Conservation (phyloP, 2,113 vertebrate genomes). For the Hemibagrus wyckioides region DNA sequence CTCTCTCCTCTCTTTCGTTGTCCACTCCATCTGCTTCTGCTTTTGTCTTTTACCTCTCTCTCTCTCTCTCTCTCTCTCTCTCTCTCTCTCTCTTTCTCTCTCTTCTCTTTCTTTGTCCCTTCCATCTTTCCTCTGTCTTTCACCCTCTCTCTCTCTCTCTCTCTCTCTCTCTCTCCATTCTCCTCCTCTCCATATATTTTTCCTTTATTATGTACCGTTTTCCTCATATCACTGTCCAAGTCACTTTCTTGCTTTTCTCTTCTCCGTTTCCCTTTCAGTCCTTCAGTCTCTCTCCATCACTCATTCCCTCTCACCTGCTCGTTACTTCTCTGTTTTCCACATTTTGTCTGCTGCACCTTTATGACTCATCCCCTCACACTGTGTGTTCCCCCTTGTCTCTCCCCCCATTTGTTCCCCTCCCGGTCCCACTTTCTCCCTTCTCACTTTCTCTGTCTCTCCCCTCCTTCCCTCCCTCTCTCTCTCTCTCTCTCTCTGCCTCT, state of each 20-base stretch:
- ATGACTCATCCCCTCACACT: slow-evolving; percentile 29
- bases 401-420: not conserved
- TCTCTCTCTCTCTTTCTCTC: not conserved
- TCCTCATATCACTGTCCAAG: not conserved
- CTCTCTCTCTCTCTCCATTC: not conserved
- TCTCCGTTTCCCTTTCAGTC: not conserved
- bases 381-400: not conserved
- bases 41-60: not conserved
- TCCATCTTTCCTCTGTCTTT: not conserved
- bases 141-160: not conserved
- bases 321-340: slow-evolving; percentile 6
- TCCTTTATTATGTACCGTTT: not conserved
- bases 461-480: not conserved
- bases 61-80: not conserved
- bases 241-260: not conserved
- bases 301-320: slow-evolving; percentile 19
- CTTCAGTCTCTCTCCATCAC: slow-evolving; percentile 8
- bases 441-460: not conserved
- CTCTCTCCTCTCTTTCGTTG: not conserved
- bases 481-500: slow-evolving; percentile 22
- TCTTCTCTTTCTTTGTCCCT: not conserved
- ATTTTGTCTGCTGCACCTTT: slow-evolving; percentile 24
- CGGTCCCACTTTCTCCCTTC: slow-evolving; percentile 8
- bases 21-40: not conserved
- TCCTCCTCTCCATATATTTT: not conserved